These are phyloP conservation scores for Zaprionus nigranus DNA, from an alignment of 1,140 invertebrate species.

Conservation along the genomic window DNA sequence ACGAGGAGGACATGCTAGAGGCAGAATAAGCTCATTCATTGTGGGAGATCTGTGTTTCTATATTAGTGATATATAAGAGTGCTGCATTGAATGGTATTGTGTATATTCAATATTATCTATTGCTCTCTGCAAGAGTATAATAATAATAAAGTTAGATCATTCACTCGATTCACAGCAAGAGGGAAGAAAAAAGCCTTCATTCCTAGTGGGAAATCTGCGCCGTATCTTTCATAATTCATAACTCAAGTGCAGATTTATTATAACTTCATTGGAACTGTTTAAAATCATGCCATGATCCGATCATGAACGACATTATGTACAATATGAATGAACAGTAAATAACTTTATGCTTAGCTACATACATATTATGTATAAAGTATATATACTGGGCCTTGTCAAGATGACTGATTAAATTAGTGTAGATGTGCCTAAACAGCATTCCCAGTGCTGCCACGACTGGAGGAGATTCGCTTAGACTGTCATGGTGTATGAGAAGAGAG, in stretches of 20 bases:
- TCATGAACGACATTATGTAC: conserved; percentile 1
- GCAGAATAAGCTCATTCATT: too few species aligned
- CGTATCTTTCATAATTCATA: not conserved
- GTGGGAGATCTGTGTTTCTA: too few species aligned
- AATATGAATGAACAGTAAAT: conserved; percentile 12
- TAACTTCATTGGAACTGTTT: conserved; percentile 3
- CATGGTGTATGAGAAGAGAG: conserved; percentile 65
- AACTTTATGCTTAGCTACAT: conserved; percentile 7
- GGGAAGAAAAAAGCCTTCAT: not conserved
- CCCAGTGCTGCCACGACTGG: not conserved
- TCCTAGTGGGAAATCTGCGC: too few species aligned
- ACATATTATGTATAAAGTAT: conserved; percentile 1
- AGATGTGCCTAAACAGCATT: conserved; percentile 6
- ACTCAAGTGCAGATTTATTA: not conserved
- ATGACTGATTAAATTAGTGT: not conserved
- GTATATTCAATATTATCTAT: too few species aligned
- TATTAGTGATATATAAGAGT: too few species aligned
- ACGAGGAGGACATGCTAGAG: too few species aligned
- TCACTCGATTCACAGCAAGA: not conserved
- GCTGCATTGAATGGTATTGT: too few species aligned
- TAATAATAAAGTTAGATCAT: not conserved
- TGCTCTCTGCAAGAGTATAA: too few species aligned
- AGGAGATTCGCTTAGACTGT: conserved; percentile 55
- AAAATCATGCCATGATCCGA: not conserved
- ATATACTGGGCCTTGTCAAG: conserved; percentile 20